Conservation (phyloP, 2,797 vertebrate genomes). For the Pelochelys cantorii region DNA sequence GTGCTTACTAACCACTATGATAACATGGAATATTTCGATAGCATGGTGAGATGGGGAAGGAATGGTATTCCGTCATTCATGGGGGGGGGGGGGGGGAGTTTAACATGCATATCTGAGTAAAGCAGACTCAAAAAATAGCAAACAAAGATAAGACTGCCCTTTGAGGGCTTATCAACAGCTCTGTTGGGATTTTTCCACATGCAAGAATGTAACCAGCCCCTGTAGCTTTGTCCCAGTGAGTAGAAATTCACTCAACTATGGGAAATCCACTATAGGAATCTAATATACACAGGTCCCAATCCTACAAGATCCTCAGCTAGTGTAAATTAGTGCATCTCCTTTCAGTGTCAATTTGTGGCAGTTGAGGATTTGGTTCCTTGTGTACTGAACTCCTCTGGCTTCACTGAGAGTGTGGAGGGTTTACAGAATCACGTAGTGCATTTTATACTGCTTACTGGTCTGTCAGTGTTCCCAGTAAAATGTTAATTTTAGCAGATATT, state of each 20-base stretch:
- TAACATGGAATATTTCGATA: background rate
- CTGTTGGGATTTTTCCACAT: background rate
- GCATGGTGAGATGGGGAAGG: background rate
- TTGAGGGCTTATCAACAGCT: background rate
- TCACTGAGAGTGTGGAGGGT: accelerated
- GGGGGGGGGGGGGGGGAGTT: conserved; percentile 7
- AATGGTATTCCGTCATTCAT: background rate
- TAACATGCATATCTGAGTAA: background rate
- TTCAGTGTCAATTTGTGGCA: background rate
- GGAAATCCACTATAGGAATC: background rate
- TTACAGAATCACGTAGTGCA: background rate
- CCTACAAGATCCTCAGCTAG: background rate
- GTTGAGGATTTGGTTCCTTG: background rate
- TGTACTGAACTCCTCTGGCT: background rate
- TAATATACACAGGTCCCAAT: background rate
- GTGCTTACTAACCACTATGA: background rate
- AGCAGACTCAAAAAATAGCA: background rate
- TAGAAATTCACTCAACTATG: background rate
- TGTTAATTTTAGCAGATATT: background rate
- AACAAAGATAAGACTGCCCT: background rate
- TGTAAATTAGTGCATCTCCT: background rate
- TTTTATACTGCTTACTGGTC: background rate
- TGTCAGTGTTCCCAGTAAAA: background rate
- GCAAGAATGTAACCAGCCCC: background rate
- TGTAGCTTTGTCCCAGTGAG: background rate